Evolutionary conservation across 2,113 vertebrate genomes (phyloP).

Genomic region (Ia io): DNA sequence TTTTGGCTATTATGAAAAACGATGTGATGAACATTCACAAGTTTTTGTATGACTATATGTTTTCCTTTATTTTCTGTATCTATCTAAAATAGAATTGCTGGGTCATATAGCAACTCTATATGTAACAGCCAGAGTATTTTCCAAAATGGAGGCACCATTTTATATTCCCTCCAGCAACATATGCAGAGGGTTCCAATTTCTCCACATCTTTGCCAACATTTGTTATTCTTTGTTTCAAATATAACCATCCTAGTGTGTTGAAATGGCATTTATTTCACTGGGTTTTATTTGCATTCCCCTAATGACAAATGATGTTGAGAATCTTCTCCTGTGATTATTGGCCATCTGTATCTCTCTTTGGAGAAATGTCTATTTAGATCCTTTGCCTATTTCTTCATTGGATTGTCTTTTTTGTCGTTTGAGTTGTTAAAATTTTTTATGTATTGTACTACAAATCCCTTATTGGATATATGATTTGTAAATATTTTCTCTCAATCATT

Average conservation of each 20-base stretch:
- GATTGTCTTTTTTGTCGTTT: background rate
- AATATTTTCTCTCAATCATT: background rate
- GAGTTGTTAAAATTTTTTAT: background rate
- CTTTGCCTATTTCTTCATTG: background rate
- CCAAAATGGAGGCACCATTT: background rate
- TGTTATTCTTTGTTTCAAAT: background rate
- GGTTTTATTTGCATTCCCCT: constrained; percentile 6
- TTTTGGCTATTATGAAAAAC: background rate
- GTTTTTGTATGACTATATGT: background rate
- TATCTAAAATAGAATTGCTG: background rate
- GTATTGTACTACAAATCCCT: background rate
- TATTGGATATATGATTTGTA: background rate
- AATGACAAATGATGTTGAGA: background rate
- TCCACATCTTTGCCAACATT: background rate
- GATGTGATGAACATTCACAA: background rate
- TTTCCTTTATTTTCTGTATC: background rate
- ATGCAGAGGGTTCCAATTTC: background rate
- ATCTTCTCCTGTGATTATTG: background rate
- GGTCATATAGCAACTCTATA: background rate
- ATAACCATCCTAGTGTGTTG: background rate
- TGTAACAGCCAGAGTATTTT: background rate
- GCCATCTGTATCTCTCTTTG: background rate
- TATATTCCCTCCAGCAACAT: background rate
- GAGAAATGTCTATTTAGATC: constrained; percentile 5
- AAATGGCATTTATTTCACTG: background rate